Evolutionary conservation across 2,888 invertebrate genomes (phyloP).

Genomic region (Acanthosoma haemorrhoidale): DNA sequence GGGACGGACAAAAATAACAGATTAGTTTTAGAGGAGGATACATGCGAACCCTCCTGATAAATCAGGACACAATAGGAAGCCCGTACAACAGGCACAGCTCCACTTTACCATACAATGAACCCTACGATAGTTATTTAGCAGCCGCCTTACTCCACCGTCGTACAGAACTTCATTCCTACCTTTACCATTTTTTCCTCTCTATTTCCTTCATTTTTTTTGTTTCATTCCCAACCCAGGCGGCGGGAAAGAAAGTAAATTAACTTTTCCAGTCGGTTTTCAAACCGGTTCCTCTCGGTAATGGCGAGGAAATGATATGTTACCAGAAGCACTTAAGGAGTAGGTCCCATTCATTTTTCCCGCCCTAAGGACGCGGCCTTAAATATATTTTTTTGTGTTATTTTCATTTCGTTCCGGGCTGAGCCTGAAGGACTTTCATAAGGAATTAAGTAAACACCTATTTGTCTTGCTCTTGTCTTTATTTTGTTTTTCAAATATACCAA

Average conservation of each 20-base stretch:
- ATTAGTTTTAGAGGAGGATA: too few relatives aligned
- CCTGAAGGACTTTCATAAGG: neutral
- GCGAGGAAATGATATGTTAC: constrained; percentile 7
- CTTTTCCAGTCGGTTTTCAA: neutral
- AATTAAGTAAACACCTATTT: neutral
- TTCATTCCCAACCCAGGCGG: neutral
- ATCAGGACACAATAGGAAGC: neutral
- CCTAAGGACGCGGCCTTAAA: neutral
- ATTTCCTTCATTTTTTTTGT: neutral
- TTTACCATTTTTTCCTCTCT: neutral
- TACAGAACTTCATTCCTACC: neutral
- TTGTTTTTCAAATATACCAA: neutral
- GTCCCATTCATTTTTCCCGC: neutral
- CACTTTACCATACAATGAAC: neutral
- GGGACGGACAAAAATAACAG: too few relatives aligned
- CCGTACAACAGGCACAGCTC: neutral
- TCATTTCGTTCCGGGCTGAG: neutral
- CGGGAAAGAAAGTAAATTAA: neutral
- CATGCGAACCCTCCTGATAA: neutral
- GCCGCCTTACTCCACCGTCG: neutral
- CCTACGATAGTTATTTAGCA: neutral
- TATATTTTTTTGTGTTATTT: neutral
- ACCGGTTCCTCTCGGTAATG: too few relatives aligned
- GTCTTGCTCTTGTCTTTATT: neutral
- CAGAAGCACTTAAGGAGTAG: neutral